Evolutionary conservation across 64 coral and sea anemone genomes (phyloP).

Genomic region (Catalaphyllia jardinei): DNA sequence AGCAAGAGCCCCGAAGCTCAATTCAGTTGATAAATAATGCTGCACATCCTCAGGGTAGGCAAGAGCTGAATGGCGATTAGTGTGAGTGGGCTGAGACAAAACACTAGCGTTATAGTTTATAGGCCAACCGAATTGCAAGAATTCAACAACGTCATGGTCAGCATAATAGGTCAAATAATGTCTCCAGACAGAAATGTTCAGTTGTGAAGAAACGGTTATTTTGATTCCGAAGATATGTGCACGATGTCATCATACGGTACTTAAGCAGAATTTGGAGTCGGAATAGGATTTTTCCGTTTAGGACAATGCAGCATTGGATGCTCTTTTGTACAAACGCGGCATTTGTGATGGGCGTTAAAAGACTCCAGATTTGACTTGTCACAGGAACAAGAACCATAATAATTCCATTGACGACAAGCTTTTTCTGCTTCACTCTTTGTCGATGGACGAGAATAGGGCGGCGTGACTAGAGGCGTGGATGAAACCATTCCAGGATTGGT

Average conservation of each 20-base stretch:
- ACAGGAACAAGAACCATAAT: constrained; percentile 13
- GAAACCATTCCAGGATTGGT: background rate
- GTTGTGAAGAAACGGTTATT: too few species aligned
- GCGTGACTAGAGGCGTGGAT: background rate
- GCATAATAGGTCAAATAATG: too few species aligned
- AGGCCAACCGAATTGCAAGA: too few species aligned
- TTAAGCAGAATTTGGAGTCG: background rate
- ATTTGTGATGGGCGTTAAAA: constrained; percentile 7
- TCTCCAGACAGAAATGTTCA: too few species aligned
- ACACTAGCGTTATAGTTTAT: too few species aligned
- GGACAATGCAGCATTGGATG: constrained; percentile 42
- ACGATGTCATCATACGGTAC: background rate
- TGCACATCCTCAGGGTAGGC: too few species aligned
- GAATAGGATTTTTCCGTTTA: constrained; percentile 9
- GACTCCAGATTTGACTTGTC: background rate
- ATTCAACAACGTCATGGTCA: too few species aligned
- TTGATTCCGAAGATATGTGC: too few species aligned
- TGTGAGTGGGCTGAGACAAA: too few species aligned
- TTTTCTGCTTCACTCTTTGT: background rate
- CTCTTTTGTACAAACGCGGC: constrained; percentile 17
- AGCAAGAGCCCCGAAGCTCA: too few species aligned
- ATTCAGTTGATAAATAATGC: too few species aligned
- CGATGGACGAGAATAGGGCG: background rate
- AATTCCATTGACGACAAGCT: constrained; percentile 19
- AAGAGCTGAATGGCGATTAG: too few species aligned